Conservation (phyloP, 1,140 invertebrate genomes). For the Zeugodacus cucurbitae region DNA sequence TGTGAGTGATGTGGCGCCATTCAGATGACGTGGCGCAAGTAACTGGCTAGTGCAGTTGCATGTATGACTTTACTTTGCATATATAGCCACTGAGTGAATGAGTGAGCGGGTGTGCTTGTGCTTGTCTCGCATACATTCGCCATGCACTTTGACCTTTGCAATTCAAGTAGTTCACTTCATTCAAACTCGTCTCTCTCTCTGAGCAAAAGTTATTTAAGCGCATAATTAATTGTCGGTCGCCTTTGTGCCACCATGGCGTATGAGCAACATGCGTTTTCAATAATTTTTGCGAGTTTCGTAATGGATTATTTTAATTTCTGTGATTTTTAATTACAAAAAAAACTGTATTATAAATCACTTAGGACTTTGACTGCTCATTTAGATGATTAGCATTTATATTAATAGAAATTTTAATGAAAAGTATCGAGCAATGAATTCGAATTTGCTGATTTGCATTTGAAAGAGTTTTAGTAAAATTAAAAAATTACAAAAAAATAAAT, state of each 20-base stretch:
- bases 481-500: too few species aligned
- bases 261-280: background rate
- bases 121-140: background rate
- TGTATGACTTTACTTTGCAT: too few species aligned
- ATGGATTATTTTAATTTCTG: background rate
- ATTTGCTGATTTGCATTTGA: background rate
- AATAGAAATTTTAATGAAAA: too few species aligned
- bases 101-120: background rate
- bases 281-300: background rate
- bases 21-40: too few species aligned
- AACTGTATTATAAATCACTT: too few species aligned
- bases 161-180: background rate
- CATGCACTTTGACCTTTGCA: background rate
- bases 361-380: too few species aligned
- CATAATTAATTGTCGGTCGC: constrained; percentile 6
- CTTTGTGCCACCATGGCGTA: background rate
- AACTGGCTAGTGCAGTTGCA: too few species aligned
- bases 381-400: too few species aligned
- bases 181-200: background rate
- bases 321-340: too few species aligned
- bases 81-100: background rate
- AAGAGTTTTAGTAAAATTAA: background rate
- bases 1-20: background rate
- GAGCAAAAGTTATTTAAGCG: background rate
- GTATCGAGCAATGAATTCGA: too few species aligned